These are phyloP conservation scores for Tetrao urogallus DNA, from an alignment of 2,113 vertebrate genomes.

Conservation along the genomic window DNA sequence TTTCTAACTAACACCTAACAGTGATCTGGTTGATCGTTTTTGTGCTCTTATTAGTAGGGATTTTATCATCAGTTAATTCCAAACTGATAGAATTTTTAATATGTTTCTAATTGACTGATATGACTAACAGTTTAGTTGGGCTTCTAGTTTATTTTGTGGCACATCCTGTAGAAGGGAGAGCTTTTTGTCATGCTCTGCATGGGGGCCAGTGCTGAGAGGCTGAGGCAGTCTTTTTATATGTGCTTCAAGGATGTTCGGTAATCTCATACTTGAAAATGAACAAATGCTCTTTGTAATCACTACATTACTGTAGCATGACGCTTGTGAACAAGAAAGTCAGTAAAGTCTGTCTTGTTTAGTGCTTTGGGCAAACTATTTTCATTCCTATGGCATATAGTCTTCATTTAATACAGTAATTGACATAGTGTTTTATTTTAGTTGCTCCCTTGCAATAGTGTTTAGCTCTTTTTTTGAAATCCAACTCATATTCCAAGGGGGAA, in stretches of 20 bases:
- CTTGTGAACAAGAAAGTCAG: neutral
- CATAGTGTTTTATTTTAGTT: neutral
- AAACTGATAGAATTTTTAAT: neutral
- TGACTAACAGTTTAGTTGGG: neutral
- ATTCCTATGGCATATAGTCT: neutral
- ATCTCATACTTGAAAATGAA: neutral
- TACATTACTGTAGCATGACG: neutral
- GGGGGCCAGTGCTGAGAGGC: neutral
- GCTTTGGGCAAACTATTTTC: neutral
- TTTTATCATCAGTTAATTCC: neutral
- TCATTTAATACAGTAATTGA: neutral
- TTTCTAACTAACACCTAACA: neutral
- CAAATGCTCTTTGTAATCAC: neutral
- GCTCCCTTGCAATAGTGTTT: neutral
- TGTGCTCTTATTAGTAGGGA: neutral
- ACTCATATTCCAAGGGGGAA: neutral
- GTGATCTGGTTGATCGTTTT: neutral
- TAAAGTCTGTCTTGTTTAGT: neutral
- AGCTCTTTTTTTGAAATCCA: neutral
- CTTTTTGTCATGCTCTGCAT: neutral
- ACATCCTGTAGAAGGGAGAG: neutral
- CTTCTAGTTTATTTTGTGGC: neutral
- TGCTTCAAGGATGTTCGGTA: neutral
- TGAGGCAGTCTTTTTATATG: neutral
- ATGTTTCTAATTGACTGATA: neutral